Evolutionary conservation across 1,140 invertebrate genomes (phyloP).

Genomic region (Amphibalanus amphitrite): DNA sequence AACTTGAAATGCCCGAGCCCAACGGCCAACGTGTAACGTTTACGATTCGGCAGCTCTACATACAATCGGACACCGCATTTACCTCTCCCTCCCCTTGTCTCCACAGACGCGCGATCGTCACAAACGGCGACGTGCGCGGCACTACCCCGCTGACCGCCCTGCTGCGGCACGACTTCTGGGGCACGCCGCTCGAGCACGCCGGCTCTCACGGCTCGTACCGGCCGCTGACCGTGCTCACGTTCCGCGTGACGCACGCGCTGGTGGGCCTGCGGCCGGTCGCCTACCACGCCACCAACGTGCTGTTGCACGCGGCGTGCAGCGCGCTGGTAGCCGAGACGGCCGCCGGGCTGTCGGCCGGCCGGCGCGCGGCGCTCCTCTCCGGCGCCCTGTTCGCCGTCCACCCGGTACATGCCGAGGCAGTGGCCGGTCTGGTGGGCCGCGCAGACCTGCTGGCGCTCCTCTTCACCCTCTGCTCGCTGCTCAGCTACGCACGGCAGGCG

Average conservation of each 20-base stretch:
- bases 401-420: conserved; percentile 50
- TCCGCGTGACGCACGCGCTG: conserved; percentile 35
- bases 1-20: too few relatives aligned
- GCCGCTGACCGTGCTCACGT: conserved; percentile 60
- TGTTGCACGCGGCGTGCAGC: conserved; percentile 12
- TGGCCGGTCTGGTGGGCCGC: conserved; percentile 35
- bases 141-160: conserved; percentile 42
- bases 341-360: conserved; percentile 26
- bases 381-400: conserved; percentile 40
- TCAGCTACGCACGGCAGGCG: not conserved
- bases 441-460: conserved; percentile 34
- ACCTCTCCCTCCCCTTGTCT: not conserved
- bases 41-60: too few relatives aligned
- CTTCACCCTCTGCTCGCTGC: not conserved
- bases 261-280: conserved; percentile 7
- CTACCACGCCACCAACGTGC: conserved; percentile 13
- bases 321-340: conserved; percentile 48
- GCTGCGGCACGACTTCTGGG: conserved; percentile 79
- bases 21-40: too few relatives aligned
- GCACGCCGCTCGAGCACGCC: conserved; percentile 65
- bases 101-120: conserved; percentile 45
- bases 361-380: conserved; percentile 12
- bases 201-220: conserved; percentile 69
- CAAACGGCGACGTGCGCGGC: conserved; percentile 64
- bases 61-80: too few relatives aligned